Conservation (phyloP, 2,113 vertebrate species). For the Hydrolagus affinis region DNA sequence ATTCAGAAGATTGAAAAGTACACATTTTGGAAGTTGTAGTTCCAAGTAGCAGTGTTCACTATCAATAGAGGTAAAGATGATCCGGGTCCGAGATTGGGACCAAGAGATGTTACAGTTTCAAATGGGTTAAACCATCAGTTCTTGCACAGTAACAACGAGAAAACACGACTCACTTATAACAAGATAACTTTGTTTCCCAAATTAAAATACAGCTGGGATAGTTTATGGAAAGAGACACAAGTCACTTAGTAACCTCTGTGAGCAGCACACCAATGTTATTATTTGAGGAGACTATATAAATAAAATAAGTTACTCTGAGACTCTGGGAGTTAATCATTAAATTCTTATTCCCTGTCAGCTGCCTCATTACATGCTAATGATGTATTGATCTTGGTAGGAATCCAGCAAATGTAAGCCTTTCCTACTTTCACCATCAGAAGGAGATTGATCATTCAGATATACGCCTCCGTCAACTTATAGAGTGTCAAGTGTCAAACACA, state of each 20-base stretch:
- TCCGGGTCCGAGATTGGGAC: no score
- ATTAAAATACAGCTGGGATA: background rate
- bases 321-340: background rate
- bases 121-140: no score
- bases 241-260: background rate
- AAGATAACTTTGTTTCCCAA: no score
- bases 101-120: no score
- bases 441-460: background rate
- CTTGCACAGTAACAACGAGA: no score
- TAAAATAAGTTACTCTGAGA: background rate
- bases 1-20: no score
- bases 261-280: background rate
- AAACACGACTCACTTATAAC: no score
- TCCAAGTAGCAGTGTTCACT: no score
- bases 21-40: no score
- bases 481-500: slow-evolving; percentile 22
- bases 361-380: slow-evolving; percentile 9
- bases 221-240: no score
- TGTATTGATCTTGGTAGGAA: background rate
- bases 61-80: no score
- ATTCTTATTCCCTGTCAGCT: background rate
- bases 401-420: background rate
- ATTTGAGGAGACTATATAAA: background rate
- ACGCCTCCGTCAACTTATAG: background rate
- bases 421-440: background rate